Evolutionary conservation across 2,797 vertebrate species (phyloP).

Genomic region (Sebastes matsubarae): DNA sequence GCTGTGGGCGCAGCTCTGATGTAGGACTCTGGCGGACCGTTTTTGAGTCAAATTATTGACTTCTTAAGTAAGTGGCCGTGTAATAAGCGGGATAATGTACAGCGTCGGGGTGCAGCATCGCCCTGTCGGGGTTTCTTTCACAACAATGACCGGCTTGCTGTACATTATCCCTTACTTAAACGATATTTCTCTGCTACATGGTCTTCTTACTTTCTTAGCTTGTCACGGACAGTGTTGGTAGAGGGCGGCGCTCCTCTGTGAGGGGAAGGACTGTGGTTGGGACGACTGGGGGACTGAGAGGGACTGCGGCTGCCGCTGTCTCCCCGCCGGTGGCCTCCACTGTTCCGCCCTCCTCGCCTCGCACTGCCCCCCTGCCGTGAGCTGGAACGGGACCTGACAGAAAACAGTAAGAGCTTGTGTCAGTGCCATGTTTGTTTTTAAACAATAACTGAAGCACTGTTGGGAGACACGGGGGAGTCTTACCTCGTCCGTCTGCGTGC

Average conservation of each 20-base stretch:
- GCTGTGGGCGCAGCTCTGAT: too few species aligned
- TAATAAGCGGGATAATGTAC: too few species aligned
- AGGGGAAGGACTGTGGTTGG: conserved; percentile 86
- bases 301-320: conserved; percentile 86
- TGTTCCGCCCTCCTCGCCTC: conserved; percentile 79
- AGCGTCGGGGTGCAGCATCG: too few species aligned
- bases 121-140: too few species aligned
- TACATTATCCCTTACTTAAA: too few species aligned
- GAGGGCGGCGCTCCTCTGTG: conserved; percentile 77
- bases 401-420: neutral
- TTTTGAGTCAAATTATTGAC: too few species aligned
- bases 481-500: conserved; percentile 88
- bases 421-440: accelerated
- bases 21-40: too few species aligned
- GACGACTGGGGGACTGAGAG: conserved; percentile 77
- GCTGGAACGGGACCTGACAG: conserved; percentile 79
- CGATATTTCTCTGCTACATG: neutral
- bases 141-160: too few species aligned
- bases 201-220: conserved; percentile 92
- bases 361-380: conserved; percentile 86
- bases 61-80: too few species aligned
- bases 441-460: neutral
- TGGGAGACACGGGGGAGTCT: neutral
- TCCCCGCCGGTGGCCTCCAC: conserved; percentile 78
- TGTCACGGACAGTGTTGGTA: conserved; percentile 86